phyloP scores from a whole-genome alignment of 92 coral and sea anemone genomes.

The Porites rus region DNA sequence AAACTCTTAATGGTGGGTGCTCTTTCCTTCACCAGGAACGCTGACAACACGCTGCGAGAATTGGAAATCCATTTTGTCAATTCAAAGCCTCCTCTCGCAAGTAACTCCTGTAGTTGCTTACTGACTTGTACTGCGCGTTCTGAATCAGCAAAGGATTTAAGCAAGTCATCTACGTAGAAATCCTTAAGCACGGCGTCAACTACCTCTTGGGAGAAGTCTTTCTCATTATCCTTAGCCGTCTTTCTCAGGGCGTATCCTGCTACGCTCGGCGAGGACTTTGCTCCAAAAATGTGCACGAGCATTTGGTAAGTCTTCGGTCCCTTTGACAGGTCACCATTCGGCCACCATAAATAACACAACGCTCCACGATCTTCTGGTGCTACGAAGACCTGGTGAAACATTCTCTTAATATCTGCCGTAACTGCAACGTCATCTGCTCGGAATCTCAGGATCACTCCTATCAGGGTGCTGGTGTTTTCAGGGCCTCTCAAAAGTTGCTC shows the following conservation, averaged over 20 bases:
- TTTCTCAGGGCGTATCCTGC: conserved; percentile 54
- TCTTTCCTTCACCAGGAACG: conserved; percentile 67
- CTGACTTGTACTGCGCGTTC: conserved; percentile 41
- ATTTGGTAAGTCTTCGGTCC: conserved; percentile 61
- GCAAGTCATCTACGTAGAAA: conserved; percentile 57
- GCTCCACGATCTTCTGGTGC: conserved; percentile 80
- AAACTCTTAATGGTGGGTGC: conserved; percentile 55
- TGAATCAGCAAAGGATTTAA: conserved; percentile 38
- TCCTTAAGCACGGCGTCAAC: conserved; percentile 50
- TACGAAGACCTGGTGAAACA: conserved; percentile 76
- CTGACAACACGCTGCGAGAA: conserved; percentile 58
- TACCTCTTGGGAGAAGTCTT: conserved; percentile 38
- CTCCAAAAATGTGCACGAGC: conserved; percentile 65
- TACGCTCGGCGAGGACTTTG: conserved; percentile 60
- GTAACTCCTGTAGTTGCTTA: conserved; percentile 51
- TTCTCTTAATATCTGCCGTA: conserved; percentile 66
- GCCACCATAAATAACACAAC: conserved; percentile 81
- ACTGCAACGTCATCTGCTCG: conserved; percentile 67
- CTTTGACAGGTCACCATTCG: conserved; percentile 53
- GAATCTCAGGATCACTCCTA: conserved; percentile 70
- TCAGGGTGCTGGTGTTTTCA: conserved; percentile 70
- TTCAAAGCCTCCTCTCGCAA: conserved; percentile 73
- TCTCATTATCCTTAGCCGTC: conserved; percentile 50
- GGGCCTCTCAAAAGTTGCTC: conserved; percentile 72
- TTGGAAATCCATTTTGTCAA: conserved; percentile 79